Base-by-base conservation (phyloP, 2,113 vertebrate species). In the Oryzias curvinotus region DNA sequence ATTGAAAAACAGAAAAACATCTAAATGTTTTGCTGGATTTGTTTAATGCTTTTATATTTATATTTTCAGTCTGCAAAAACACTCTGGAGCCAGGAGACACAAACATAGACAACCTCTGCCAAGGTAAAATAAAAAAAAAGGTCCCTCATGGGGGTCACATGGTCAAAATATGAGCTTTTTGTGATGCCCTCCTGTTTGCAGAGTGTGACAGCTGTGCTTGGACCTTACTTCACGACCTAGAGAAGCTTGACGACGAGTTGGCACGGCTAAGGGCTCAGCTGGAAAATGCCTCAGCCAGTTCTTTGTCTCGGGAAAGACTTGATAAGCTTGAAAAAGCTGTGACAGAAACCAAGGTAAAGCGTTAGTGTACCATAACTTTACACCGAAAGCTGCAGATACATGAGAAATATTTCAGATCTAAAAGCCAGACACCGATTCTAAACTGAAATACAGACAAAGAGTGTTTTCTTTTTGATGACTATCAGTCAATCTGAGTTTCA, bases 171-270 rank as follows among this genome's bases (percentile, higher is more conserved):
- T 18, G 2, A 25, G 16, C n/a, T 8, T 49, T 65, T 69, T 21
- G 36, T 49, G 23, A 55, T 42, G 12, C 1, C n/a, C 18, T 25
- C 13, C 3, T 47, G n/a, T 14, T 65, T 28, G 57, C 88, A 99
- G 97, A 94, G 28, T 99, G 97, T 0, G 94, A 95, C 61, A 97
- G 88, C 76, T 99, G 97, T 71, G 95, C 95, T n/a, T 87, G 93
- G 73, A 95, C 92, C 0, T 90, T 99, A 49, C 81, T 96, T 19
- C 67, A 84, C 0, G 95, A 97, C 68, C 58, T 98, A 87, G 92
- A 92, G 73, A 85, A 83, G 58, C 90, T 94, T 77, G 82, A 90
- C 1, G 77, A 91, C 0, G 93, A 95, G 42, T 84, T 98, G 69
- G 86, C 15, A 43, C 84, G 85, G 17, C 89, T 95, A 74, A 96